Evolutionary conservation across 2,888 invertebrate genomes (phyloP), one percentile per base, ranked within the genome.

Genomic region (Rhagium mordax): DNA sequence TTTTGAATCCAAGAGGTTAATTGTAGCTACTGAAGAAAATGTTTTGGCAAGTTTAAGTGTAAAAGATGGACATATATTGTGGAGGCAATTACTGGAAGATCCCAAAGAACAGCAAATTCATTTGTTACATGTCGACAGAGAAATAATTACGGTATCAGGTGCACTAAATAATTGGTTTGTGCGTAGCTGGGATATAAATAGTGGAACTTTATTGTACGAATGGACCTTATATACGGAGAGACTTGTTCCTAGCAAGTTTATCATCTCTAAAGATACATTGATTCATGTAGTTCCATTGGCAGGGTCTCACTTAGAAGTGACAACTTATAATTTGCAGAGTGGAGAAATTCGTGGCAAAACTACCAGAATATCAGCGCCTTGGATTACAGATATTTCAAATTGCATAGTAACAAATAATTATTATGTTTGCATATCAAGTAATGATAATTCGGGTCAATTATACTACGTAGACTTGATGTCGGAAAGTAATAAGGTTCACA

Each of bases 21-120:
- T 96, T 83, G 93, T 96, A 24, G 95, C 94, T 24, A 96, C 96
- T 0, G 93, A 95, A 82, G 94, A 96, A 86, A 96, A 97, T 90
- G 95, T 96, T 78, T 88, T 97, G 74, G 96, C 96, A 74, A 94
- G 95, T 70, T 86, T 97, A 66, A 93, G 94, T 86, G 89, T 94
- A 74, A 95, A 95, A 88, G 93, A 93, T 82, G 95, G 94, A 61
- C 91, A 94, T 86, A 91, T 95, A 81, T 88, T 93, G 81, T 97
- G 97, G 96, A 91, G 97, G 70, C 94, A 96, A 86, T 91, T 96
- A 61, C 89, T 97, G 65, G 97, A 97, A 81, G 86, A 88, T 78
- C 88, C 90, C 75, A 84, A 85, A 13, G 88, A 92, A 15, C 93
- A 94, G 73, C 90, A 91, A 82, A 91, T 95, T 74, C 91, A 93